phyloP scores from a whole-genome alignment of 2,888 invertebrate genomes.

The Andricus quercusramuli region DNA sequence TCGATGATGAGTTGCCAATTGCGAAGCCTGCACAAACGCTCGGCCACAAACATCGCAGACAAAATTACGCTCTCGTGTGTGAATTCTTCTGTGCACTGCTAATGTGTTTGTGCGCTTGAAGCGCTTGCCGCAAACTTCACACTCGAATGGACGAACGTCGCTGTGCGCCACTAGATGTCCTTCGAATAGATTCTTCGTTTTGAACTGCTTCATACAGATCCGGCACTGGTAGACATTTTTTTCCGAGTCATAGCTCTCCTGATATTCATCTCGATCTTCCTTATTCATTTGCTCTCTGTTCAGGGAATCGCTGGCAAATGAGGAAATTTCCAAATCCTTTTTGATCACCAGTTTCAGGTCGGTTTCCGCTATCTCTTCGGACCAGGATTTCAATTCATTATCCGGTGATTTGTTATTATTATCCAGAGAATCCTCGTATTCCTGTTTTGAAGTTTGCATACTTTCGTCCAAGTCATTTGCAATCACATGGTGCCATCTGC shows the following conservation, averaged over 20 bases:
- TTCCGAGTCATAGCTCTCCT: neutral
- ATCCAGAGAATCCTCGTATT: neutral
- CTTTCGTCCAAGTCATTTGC: conserved; percentile 8
- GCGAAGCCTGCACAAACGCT: conserved; percentile 72
- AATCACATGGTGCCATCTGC: conserved; percentile 51
- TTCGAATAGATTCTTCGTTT: conserved; percentile 68
- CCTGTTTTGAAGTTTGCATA: neutral
- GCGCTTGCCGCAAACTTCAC: conserved; percentile 69
- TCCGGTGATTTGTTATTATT: conserved; percentile 20
- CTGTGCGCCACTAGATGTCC: conserved; percentile 71
- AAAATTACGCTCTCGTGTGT: conserved; percentile 69
- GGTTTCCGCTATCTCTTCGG: neutral
- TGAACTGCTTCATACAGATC: conserved; percentile 66
- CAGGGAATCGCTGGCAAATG: neutral
- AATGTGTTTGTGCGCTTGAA: conserved; percentile 72
- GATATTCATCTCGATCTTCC: neutral
- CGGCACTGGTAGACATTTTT: conserved; percentile 61
- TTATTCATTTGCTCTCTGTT: neutral
- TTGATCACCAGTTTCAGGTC: neutral
- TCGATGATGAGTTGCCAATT: conserved; percentile 69
- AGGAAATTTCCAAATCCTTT: conserved; percentile 1
- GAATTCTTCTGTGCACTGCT: conserved; percentile 71
- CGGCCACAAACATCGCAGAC: conserved; percentile 73
- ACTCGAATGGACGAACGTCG: conserved; percentile 68
- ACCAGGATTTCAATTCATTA: neutral